Percentiles rank a stretch among this genome's conserved stretches.
Conservation (phyloP, 2,113 vertebrate species). For the Typhlomys cinereus region DNA sequence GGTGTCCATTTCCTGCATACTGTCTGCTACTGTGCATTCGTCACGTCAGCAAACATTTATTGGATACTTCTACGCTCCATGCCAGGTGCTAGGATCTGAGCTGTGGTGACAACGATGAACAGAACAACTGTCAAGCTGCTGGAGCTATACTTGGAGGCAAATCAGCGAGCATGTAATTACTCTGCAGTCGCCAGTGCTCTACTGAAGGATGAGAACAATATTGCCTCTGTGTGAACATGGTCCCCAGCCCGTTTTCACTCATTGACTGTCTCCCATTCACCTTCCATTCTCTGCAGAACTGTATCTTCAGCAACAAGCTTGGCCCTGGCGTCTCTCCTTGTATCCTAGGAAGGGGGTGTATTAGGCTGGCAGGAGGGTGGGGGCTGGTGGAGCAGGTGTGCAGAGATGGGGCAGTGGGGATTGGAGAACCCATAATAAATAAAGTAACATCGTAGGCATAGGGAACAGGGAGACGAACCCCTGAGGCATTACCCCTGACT, state of each 20-base stretch:
- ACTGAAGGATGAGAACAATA: not conserved
- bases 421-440: not conserved
- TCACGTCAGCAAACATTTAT: not conserved
- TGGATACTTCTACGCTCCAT: not conserved
- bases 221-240: conserved; percentile 12
- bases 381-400: not conserved
- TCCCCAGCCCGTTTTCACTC: not conserved
- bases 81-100: not conserved
- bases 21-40: not conserved
- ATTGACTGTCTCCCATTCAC: not conserved
- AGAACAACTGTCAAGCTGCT: not conserved
- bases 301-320: not conserved
- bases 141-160: not conserved
- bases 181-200: not conserved
- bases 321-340: not conserved
- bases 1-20: not conserved
- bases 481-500: not conserved
- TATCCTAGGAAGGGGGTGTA: not conserved
- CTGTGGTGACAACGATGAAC: not conserved
- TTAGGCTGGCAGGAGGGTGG: not conserved
- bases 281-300: not conserved
- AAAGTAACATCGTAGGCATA: not conserved
- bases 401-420: not conserved
- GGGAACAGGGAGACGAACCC: not conserved
- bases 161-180: not conserved